Conservation (phyloP, 2,888 invertebrate species). For the Linyphia triangularis region DNA sequence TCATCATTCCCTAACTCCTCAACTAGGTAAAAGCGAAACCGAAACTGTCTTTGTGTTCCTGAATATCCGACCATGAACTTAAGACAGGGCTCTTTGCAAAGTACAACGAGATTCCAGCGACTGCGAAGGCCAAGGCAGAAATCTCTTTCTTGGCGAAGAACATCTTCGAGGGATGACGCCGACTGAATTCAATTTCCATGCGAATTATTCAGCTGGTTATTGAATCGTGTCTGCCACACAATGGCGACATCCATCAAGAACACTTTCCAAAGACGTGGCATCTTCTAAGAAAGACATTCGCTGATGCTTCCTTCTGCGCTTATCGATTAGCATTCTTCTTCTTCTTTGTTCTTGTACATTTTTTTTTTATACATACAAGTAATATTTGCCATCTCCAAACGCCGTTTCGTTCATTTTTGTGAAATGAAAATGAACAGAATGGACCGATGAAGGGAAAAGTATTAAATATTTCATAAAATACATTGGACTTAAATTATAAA, state of each 20-base stretch:
- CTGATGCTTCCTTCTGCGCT: background rate
- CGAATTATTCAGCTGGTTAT: conserved; percentile 41
- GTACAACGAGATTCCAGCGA: background rate
- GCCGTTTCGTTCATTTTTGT: background rate
- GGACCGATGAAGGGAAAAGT: background rate
- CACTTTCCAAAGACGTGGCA: background rate
- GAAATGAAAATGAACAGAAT: conserved; percentile 4
- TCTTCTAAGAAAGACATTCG: background rate
- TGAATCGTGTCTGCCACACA: conserved; percentile 57
- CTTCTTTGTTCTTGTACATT: background rate
- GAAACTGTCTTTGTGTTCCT: background rate
- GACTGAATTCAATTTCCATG: conserved; percentile 52
- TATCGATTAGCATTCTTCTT: background rate
- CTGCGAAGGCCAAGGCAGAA: background rate
- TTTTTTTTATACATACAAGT: background rate
- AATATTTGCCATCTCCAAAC: background rate
- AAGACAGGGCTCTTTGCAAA: background rate
- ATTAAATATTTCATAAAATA: too few species aligned
- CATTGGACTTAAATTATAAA: too few species aligned
- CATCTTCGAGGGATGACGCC: conserved; percentile 52
- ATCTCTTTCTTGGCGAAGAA: too few species aligned
- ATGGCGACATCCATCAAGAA: conserved; percentile 47
- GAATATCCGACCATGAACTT: conserved; percentile 22
- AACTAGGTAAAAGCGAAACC: background rate
- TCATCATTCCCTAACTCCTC: too few species aligned